These are phyloP conservation scores for Enoplolaimus lenunculus DNA, from an alignment of 2,888 invertebrate species.

Conservation along the genomic window DNA sequence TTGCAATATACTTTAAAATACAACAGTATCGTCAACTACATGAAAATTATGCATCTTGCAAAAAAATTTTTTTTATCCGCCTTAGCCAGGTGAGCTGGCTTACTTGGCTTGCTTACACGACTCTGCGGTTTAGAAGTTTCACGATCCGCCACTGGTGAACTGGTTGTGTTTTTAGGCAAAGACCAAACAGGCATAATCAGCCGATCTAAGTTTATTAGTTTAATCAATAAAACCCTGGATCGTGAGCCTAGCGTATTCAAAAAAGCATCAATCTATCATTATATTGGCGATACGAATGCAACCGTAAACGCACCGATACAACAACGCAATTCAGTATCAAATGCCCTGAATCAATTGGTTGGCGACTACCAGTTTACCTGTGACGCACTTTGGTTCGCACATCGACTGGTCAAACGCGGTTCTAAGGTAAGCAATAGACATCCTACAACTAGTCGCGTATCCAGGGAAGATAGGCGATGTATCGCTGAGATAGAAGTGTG, in stretches of 20 bases:
- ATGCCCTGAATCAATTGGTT: conserved; percentile 49
- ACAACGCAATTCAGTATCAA: conserved; percentile 30
- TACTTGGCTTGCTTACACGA: too few species aligned
- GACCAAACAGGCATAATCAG: neutral
- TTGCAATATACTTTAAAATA: too few species aligned
- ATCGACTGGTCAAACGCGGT: conserved; percentile 23
- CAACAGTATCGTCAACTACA: too few species aligned
- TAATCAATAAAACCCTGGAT: neutral
- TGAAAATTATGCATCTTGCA: too few species aligned
- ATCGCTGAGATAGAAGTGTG: too few species aligned
- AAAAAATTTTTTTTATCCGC: too few species aligned
- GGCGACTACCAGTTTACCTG: conserved; percentile 74
- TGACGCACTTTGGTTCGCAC: conserved; percentile 35
- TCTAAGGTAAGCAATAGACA: neutral
- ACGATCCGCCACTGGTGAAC: too few species aligned
- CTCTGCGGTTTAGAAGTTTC: too few species aligned
- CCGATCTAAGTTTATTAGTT: neutral
- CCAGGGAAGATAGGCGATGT: too few species aligned
- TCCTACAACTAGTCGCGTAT: too few species aligned
- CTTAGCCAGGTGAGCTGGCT: too few species aligned
- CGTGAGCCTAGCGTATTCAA: neutral
- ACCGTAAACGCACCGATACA: neutral
- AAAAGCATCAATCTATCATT: conserved; percentile 5
- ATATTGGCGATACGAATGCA: neutral
- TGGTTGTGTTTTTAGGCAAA: neutral